A percentile compares a stretch with the other conserved stretches of the same genome.
Conservation (phyloP, 2,797 vertebrate species). For the Ataeniobius toweri region DNA sequence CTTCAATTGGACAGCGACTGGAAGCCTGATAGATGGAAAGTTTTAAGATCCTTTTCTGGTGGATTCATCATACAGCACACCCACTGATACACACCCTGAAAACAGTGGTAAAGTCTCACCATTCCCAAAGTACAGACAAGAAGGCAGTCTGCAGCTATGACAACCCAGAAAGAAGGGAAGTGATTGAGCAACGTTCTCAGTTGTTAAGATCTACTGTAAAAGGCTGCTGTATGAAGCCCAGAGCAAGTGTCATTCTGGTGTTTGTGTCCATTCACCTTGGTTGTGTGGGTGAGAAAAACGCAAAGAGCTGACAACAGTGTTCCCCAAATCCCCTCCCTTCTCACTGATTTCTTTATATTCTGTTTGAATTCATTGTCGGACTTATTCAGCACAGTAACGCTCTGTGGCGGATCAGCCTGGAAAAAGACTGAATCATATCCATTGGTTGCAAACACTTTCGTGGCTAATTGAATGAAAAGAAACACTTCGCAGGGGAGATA, state of each 20-base stretch:
- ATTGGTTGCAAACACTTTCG: slow-evolving; percentile 30
- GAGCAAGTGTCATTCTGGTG: slow-evolving; percentile 56
- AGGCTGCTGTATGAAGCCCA: slow-evolving; percentile 57
- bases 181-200: slow-evolving; percentile 73
- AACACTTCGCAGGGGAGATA: slow-evolving; percentile 38
- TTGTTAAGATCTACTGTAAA: slow-evolving; percentile 64
- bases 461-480: slow-evolving; percentile 59
- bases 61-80: slow-evolving; percentile 39
- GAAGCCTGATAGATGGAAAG: slow-evolving; percentile 48
- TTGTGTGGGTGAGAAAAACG: slow-evolving; percentile 41
- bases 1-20: slow-evolving; percentile 32
- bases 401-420: slow-evolving; percentile 35
- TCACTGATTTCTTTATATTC: slow-evolving; percentile 31
- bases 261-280: slow-evolving; percentile 30
- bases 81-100: slow-evolving; percentile 5
- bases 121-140: slow-evolving; percentile 64
- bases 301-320: slow-evolving; percentile 27
- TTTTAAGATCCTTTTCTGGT: slow-evolving; percentile 57
- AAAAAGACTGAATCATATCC: slow-evolving; percentile 43
- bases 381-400: slow-evolving; percentile 21
- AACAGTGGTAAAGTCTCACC: slow-evolving; percentile 58
- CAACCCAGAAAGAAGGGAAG: slow-evolving; percentile 69
- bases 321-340: slow-evolving; percentile 21
- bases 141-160: slow-evolving; percentile 79
- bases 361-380: slow-evolving; percentile 27